Conservation (phyloP, 2,113 vertebrate species). For the Gopherus evgoodei region DNA sequence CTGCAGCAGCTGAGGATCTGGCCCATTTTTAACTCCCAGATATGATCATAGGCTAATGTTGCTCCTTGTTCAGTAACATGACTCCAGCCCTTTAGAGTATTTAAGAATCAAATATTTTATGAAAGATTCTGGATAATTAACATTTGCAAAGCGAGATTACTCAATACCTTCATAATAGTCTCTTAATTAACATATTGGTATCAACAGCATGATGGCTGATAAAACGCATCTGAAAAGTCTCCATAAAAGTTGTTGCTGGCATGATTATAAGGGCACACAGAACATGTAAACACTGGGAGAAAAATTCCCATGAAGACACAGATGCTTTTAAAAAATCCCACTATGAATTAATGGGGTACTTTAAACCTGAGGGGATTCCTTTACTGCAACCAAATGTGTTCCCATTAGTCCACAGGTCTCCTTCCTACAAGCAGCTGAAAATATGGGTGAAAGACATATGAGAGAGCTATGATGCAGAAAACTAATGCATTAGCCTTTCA, state of each 20-base stretch:
- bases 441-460: background rate
- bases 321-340: background rate
- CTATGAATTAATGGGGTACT: background rate
- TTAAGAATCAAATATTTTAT: background rate
- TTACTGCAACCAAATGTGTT: background rate
- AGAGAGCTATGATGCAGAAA: background rate
- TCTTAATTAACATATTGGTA: background rate
- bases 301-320: background rate
- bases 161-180: background rate
- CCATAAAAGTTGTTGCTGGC: background rate
- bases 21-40: constrained; percentile 36
- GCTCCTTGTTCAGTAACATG: background rate
- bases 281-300: background rate
- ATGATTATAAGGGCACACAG: background rate
- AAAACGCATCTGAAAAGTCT: background rate
- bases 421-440: background rate
- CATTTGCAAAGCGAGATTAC: background rate
- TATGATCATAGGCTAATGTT: background rate
- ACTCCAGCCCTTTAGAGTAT: background rate
- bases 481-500: background rate
- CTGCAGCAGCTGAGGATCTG: constrained; percentile 11
- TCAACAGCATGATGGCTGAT: background rate
- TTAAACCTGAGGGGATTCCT: background rate
- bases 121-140: background rate
- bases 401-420: background rate